These are phyloP conservation scores for Trematocara zebra DNA, from an alignment of 2,113 vertebrate species.

Conservation along the genomic window DNA sequence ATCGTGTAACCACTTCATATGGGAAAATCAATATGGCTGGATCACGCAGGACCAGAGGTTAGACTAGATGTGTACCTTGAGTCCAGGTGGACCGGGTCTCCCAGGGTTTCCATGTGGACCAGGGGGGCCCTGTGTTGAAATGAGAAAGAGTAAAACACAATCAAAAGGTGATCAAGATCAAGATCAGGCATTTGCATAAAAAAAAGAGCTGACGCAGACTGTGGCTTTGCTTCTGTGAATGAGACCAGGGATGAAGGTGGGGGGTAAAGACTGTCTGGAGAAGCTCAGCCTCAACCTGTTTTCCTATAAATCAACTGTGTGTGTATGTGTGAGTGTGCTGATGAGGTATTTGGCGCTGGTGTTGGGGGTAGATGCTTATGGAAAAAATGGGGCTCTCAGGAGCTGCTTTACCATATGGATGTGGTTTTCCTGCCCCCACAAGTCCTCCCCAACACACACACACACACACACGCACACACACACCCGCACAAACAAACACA, in stretches of 20 bases:
- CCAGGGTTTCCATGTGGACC: constrained; percentile 70
- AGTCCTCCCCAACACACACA: background rate
- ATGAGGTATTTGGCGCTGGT: constrained; percentile 41
- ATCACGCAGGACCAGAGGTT: background rate
- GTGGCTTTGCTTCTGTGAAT: constrained; percentile 20
- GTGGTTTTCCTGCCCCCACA: constrained; percentile 51
- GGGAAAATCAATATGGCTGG: background rate
- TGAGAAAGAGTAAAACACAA: constrained; percentile 11
- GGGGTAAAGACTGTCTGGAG: constrained; percentile 38
- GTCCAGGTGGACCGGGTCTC: constrained; percentile 52
- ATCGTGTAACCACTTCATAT: background rate
- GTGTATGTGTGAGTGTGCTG: background rate
- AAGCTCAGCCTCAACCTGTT: constrained; percentile 39
- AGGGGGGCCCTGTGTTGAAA: constrained; percentile 41
- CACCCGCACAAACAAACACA: background rate
- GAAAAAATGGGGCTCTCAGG: constrained; percentile 61
- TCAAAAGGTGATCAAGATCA: constrained; percentile 7
- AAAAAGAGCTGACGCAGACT: background rate
- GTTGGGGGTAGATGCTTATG: constrained; percentile 37
- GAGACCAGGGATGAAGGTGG: background rate
- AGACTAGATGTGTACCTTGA: constrained; percentile 52
- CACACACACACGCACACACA: background rate
- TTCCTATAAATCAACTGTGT: constrained; percentile 37
- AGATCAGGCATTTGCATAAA: constrained; percentile 22
- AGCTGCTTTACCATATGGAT: constrained; percentile 62